Conservation (phyloP, 30 jellyfish, hydroid and myxozoan species). For the Chironex yamaguchii region DNA sequence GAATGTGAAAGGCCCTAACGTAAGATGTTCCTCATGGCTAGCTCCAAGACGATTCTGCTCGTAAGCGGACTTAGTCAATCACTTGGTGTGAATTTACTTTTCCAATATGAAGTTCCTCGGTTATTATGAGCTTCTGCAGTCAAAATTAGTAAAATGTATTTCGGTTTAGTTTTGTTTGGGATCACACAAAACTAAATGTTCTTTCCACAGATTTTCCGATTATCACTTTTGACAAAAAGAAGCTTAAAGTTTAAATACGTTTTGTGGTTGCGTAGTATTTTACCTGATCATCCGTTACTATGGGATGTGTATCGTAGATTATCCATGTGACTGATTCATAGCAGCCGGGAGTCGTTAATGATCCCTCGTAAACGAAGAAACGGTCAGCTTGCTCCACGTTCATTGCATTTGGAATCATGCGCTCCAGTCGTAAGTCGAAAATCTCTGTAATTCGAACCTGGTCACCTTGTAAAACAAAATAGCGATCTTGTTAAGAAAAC, state of each 20-base stretch:
- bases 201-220: background rate
- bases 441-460: slow-evolving; percentile 78
- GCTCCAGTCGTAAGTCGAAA: slow-evolving; percentile 89
- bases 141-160: background rate
- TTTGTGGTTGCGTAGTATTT: background rate
- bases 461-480: slow-evolving; percentile 80
- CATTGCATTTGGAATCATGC: slow-evolving; percentile 83
- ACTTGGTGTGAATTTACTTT: too few species aligned
- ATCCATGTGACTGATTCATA: slow-evolving; percentile 99
- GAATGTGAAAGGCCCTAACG: too few species aligned
- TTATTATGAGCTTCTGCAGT: too few species aligned
- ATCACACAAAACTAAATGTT: background rate
- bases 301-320: slow-evolving; percentile 81
- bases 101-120: too few species aligned
- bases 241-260: background rate
- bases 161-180: background rate
- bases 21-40: too few species aligned
- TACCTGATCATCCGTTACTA: slow-evolving; percentile 93
- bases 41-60: too few species aligned
- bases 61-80: too few species aligned
- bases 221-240: background rate
- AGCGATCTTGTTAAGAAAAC: too few species aligned
- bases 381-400: slow-evolving; percentile 77
- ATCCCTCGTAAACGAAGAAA: slow-evolving; percentile 93
- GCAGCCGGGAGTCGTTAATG: slow-evolving; percentile 97